Conservation (phyloP, 2,888 invertebrate species). For the Celastrina argiolus region DNA sequence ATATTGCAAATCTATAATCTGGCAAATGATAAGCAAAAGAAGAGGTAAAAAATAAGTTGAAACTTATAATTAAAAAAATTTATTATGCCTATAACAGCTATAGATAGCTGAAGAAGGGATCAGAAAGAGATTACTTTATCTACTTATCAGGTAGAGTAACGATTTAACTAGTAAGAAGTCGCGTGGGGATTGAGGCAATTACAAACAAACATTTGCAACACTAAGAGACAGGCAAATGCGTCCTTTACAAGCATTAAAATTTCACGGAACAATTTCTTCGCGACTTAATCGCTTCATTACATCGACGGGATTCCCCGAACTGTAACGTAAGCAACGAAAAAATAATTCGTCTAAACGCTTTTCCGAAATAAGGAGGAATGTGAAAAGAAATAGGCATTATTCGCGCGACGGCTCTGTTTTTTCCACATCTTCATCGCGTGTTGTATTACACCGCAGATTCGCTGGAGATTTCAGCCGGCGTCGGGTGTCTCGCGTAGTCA, state of each 20-base stretch:
- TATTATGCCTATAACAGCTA: too few species aligned
- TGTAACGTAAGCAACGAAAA: not conserved
- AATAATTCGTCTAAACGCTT: not conserved
- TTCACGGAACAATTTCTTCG: not conserved
- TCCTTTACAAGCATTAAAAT: not conserved
- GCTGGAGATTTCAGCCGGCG: conserved; percentile 53
- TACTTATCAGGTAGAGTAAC: too few species aligned
- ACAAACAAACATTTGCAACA: too few species aligned
- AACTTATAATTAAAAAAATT: too few species aligned
- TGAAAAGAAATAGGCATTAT: not conserved
- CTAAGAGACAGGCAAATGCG: not conserved
- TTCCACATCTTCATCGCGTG: conserved; percentile 32
- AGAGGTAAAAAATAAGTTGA: too few species aligned
- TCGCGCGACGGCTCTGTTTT: conserved; percentile 25
- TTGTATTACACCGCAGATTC: conserved; percentile 50
- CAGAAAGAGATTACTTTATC: too few species aligned
- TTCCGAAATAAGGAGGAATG: not conserved
- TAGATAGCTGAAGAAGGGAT: too few species aligned
- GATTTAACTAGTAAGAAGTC: too few species aligned
- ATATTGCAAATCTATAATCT: too few species aligned
- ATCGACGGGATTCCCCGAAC: not conserved
- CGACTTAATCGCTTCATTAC: not conserved
- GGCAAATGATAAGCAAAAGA: too few species aligned
- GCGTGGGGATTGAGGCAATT: too few species aligned
- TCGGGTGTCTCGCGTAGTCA: conserved; percentile 56